Evolutionary conservation across 1,140 invertebrate species (phyloP).

Genomic region (Cheumatopsyche charites): DNA sequence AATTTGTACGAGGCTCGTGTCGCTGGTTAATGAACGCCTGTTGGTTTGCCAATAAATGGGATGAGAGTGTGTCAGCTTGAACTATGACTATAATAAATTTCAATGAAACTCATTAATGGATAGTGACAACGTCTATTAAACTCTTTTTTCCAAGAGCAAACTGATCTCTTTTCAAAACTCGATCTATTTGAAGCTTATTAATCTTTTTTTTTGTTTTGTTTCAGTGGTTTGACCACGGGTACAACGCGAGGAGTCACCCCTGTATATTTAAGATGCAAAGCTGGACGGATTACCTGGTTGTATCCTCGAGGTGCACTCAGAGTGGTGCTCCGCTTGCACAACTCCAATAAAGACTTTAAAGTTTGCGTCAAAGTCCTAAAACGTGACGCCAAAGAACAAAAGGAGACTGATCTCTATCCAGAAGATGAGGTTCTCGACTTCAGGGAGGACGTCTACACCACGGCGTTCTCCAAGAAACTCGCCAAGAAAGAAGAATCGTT

Average conservation of each 20-base stretch:
- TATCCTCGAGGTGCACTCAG: constrained; percentile 77
- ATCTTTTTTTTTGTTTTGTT: constrained; percentile 49
- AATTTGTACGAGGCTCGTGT: constrained; percentile 14
- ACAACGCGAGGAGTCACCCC: constrained; percentile 71
- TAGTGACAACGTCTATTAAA: constrained; percentile 43
- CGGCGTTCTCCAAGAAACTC: constrained; percentile 8
- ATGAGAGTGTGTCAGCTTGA: constrained; percentile 27
- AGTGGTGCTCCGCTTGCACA: constrained; percentile 68
- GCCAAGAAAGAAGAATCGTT: constrained; percentile 51
- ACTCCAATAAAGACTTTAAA: constrained; percentile 68
- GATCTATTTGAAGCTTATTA: not conserved
- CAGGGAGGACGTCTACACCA: constrained; percentile 38
- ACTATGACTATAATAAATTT: constrained; percentile 37
- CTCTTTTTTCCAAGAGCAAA: constrained; percentile 21
- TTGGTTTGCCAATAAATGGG: constrained; percentile 32
- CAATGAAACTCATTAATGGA: constrained; percentile 43
- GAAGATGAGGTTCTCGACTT: constrained; percentile 47
- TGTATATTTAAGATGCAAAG: constrained; percentile 76
- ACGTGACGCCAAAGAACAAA: constrained; percentile 50
- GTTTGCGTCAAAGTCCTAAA: constrained; percentile 70
- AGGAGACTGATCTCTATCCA: constrained; percentile 42
- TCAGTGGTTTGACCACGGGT: constrained; percentile 61
- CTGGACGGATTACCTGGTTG: constrained; percentile 73
- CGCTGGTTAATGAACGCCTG: constrained; percentile 27
- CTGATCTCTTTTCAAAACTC: constrained; percentile 14